Conservation (phyloP, 1,140 invertebrate genomes). For the Orchesella cincta region DNA sequence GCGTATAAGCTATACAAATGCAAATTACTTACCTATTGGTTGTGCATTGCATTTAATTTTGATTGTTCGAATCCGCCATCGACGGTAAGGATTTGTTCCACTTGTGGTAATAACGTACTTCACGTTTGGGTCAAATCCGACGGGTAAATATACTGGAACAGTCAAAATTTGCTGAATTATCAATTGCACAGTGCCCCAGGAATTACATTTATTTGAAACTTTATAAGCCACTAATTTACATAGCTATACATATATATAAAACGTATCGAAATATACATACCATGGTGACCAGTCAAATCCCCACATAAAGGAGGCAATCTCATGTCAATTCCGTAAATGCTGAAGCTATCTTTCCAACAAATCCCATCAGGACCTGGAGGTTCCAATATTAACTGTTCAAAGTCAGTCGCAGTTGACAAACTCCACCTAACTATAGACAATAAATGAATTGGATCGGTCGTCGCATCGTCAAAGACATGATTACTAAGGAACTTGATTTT, state of each 20-base stretch:
- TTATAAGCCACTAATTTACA: no score
- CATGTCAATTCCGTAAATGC: conserved; percentile 73
- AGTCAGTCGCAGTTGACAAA: conserved; percentile 65
- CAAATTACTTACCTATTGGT: conserved; percentile 41
- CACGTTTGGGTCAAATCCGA: conserved; percentile 39
- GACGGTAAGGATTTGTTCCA: conserved; percentile 16
- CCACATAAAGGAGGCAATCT: conserved; percentile 78
- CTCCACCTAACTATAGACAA: conserved; percentile 38
- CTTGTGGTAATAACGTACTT: conserved; percentile 25
- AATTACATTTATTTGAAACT: no score
- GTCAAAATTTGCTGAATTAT: no score
- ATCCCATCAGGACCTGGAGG: conserved; percentile 76
- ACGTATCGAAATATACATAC: conserved; percentile 65
- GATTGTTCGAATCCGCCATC: conserved; percentile 47
- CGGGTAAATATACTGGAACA: conserved; percentile 41
- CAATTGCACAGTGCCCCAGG: no score
- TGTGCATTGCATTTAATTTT: conserved; percentile 42
- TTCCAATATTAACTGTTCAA: conserved; percentile 71
- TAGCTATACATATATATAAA: no score
- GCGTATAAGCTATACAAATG: no score
- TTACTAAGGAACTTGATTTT: conserved; percentile 72
- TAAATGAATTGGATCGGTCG: no score
- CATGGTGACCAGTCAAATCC: conserved; percentile 75
- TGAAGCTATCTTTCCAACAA: conserved; percentile 78
- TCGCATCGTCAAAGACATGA: no score